phyloP scores from a whole-genome alignment of 2,113 vertebrate genomes.

The Plestiodon gilberti region DNA sequence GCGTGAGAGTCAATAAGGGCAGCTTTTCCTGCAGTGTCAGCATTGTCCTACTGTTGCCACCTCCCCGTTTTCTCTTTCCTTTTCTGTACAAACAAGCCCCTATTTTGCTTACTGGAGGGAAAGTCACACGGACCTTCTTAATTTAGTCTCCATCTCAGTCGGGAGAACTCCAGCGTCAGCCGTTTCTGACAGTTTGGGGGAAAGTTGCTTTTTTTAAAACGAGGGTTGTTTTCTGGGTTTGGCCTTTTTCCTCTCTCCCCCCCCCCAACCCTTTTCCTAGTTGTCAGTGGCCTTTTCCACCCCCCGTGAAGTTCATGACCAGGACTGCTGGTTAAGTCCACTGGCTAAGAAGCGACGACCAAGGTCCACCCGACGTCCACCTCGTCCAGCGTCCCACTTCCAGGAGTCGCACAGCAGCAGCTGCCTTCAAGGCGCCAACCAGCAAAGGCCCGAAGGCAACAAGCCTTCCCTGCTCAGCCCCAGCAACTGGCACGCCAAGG shows the following conservation, averaged over 20 bases:
- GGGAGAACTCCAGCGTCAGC: slow-evolving; percentile 69
- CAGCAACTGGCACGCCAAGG: neutral
- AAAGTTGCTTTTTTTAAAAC: slow-evolving; percentile 49
- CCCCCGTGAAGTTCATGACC: fast-evolving
- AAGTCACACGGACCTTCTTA: slow-evolving; percentile 78
- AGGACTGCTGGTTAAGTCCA: fast-evolving
- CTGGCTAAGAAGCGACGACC: neutral
- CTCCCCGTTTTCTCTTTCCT: slow-evolving; percentile 7
- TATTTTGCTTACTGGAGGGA: slow-evolving; percentile 71
- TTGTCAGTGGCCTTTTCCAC: fast-evolving
- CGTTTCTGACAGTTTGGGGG: slow-evolving; percentile 66
- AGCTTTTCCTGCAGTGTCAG: slow-evolving; percentile 71
- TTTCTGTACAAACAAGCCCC: slow-evolving; percentile 59
- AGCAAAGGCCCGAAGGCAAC: neutral
- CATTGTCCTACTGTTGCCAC: slow-evolving; percentile 66
- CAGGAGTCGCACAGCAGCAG: neutral
- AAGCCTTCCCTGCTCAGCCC: neutral
- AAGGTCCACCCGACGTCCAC: neutral
- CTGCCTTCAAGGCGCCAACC: neutral
- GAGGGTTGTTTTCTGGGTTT: neutral
- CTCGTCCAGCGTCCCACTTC: neutral
- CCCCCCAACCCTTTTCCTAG: slow-evolving; percentile 30
- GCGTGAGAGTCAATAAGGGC: slow-evolving; percentile 39
- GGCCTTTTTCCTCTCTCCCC: neutral
- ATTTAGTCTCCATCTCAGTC: slow-evolving; percentile 71